Evolutionary conservation across 92 coral and sea anemone genomes (phyloP).

Genomic region (Parazoanthus swiftii): DNA sequence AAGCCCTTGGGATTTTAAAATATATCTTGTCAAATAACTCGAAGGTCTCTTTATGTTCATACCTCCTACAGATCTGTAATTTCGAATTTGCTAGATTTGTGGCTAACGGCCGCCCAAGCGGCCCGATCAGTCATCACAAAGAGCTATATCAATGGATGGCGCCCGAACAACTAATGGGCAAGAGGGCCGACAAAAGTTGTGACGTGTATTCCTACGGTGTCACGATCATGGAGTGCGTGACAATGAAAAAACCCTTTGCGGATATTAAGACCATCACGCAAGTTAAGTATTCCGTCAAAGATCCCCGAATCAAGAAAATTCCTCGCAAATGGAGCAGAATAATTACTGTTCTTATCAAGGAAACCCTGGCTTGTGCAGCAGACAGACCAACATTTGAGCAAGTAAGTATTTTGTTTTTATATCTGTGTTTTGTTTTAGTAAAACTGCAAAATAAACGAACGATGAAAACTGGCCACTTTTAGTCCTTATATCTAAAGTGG

Average conservation of each 20-base stretch:
- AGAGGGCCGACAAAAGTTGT: conserved; percentile 75
- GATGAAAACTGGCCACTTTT: no score
- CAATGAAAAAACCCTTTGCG: conserved; percentile 63
- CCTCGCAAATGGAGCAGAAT: conserved; percentile 74
- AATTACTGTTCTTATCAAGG: conserved; percentile 69
- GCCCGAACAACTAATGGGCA: conserved; percentile 89
- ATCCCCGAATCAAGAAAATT: conserved; percentile 66
- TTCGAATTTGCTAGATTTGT: conserved; percentile 78
- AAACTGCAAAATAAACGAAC: no score
- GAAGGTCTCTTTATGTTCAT: background rate
- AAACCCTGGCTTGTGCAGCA: conserved; percentile 64
- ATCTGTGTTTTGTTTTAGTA: no score
- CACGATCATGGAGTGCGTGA: conserved; percentile 82
- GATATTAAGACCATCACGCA: conserved; percentile 53
- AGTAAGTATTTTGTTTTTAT: conserved; percentile 36
- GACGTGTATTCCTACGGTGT: conserved; percentile 89
- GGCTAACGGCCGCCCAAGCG: conserved; percentile 46
- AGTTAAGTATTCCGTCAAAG: conserved; percentile 47
- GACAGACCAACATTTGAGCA: conserved; percentile 84
- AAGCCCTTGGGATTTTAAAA: no score
- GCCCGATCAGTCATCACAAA: conserved; percentile 79
- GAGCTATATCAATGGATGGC: conserved; percentile 89
- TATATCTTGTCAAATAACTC: no score
- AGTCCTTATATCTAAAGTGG: no score
- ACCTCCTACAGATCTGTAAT: conserved; percentile 76